Conservation (phyloP, 2,113 vertebrate species). For the Austrofundulus limnaeus region DNA sequence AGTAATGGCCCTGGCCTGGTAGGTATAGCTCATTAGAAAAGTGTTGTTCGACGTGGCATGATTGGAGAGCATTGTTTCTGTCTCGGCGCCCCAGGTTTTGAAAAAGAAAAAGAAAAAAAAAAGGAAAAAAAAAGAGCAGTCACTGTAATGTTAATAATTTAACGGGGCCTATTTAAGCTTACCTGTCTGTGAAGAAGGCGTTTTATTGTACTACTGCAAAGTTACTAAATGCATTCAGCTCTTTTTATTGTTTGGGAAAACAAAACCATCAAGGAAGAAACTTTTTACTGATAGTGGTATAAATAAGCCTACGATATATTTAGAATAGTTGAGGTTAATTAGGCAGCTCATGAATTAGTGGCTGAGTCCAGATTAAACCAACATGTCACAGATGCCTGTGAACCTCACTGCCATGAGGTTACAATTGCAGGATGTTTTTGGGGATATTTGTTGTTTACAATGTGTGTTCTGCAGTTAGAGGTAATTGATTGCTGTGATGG, state of each 20-base stretch:
- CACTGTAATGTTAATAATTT: slow-evolving; percentile 31
- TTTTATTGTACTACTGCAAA: slow-evolving; percentile 44
- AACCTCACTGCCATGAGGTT: slow-evolving; percentile 70
- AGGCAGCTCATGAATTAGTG: slow-evolving; percentile 67
- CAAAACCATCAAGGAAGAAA: slow-evolving; percentile 37
- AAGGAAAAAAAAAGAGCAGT: slow-evolving; percentile 50
- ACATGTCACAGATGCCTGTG: slow-evolving; percentile 72
- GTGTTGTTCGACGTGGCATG: slow-evolving; percentile 62
- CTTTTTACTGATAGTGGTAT: slow-evolving; percentile 57
- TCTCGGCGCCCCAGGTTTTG: slow-evolving; percentile 51
- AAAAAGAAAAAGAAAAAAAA: too few relatives aligned
- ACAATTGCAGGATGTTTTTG: slow-evolving; percentile 71
- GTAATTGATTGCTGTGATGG: slow-evolving; percentile 76
- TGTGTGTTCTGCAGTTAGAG: slow-evolving; percentile 71
- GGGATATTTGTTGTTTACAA: slow-evolving; percentile 77
- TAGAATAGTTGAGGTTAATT: slow-evolving; percentile 75
- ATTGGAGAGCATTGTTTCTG: slow-evolving; percentile 51
- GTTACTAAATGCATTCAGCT: slow-evolving; percentile 33
- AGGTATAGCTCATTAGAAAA: slow-evolving; percentile 63
- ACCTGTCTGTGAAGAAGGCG: slow-evolving; percentile 42
- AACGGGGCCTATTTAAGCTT: slow-evolving; percentile 28
- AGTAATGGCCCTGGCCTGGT: slow-evolving; percentile 52
- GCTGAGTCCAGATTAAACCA: slow-evolving; percentile 66
- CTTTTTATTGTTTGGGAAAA: slow-evolving; percentile 38
- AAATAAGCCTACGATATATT: slow-evolving; percentile 68